Base-by-base conservation (phyloP, 2,113 vertebrate species). In the Danionella cerebrum region DNA sequence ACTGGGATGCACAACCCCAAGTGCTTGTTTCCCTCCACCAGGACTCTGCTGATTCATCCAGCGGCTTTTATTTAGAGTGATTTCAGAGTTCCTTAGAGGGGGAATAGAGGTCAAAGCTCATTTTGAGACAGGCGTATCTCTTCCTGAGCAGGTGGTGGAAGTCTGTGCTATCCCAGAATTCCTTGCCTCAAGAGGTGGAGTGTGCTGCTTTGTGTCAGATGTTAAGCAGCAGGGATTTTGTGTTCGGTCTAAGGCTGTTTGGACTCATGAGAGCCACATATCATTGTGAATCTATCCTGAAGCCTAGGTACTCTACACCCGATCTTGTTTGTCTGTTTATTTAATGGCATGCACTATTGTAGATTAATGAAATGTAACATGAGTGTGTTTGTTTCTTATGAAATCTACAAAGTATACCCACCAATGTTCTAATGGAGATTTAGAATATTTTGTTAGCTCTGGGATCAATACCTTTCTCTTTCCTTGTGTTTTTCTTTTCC, bases 81-180 rank as follows among this genome's bases (percentile, higher is more conserved):
- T 65, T 44, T 45, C 31, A 41, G 27, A 36, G 7, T 42, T 67
- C 47, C 41, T 13, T n/a, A 24, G 5, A 60, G 38, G 35, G 35
- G 36, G 13, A 31, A 16, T 42, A 44, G 44, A 60, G 67, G 54
- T 59, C 54, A 59, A 44, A 64, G 47, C 35, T 33, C 2, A 55
- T 57, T 53, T 52, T 18, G 6, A 18, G 13, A 74, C 48, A 45
- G 24, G 14, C 25, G 11, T 7, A 65, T 25, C 59, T 31, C 35
- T 25, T 22, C 25, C 18, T 58, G 59, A 52, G 42, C 29, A 31
- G 18, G 29, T 55, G 38, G 27, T 16, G 4, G 47, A 51, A n/a
- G 39, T 29, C 45, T 29, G 52, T 24, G 33, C 16, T 12, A 41
- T 62, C 31, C 39, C 50, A 42, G 36, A 27, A 35, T 54, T 16